Evolutionary conservation across 2,797 vertebrate genomes (phyloP).

Genomic region (Serranus cabrilla): DNA sequence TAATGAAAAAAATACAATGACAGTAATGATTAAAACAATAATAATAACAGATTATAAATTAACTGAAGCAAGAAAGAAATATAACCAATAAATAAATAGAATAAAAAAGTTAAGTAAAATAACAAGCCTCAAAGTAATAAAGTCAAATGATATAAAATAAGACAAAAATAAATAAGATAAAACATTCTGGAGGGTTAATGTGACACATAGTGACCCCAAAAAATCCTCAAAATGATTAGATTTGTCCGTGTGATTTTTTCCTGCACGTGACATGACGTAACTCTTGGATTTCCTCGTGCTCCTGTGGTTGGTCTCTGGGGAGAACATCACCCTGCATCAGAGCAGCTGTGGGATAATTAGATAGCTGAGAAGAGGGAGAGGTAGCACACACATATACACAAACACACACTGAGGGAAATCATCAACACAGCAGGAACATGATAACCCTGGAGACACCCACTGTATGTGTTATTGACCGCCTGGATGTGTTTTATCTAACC

Average conservation of each 20-base stretch:
- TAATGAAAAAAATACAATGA: too few relatives aligned
- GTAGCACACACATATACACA: neutral
- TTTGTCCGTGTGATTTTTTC: neutral
- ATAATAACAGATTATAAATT: too few relatives aligned
- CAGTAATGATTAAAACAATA: too few relatives aligned
- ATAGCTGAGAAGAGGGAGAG: conserved; percentile 16
- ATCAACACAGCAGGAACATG: conserved; percentile 23
- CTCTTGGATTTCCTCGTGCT: conserved; percentile 20
- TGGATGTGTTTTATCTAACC: conserved; percentile 5
- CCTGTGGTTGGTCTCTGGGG: conserved; percentile 20
- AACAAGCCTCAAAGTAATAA: too few relatives aligned
- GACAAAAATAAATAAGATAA: too few relatives aligned
- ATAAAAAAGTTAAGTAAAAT: too few relatives aligned
- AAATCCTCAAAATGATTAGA: conserved; percentile 36
- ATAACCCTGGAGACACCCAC: conserved; percentile 25
- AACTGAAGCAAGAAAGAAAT: too few relatives aligned
- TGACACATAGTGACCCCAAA: conserved; percentile 1
- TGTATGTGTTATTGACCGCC: conserved; percentile 6
- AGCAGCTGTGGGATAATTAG: conserved; percentile 52
- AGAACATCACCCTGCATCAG: conserved; percentile 29
- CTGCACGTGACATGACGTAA: neutral
- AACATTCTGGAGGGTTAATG: neutral
- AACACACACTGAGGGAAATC: conserved; percentile 19
- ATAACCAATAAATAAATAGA: too few relatives aligned
- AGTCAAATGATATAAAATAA: too few relatives aligned